Evolutionary conservation across 2,888 invertebrate genomes (phyloP).

Genomic region (Patella pellucida): DNA sequence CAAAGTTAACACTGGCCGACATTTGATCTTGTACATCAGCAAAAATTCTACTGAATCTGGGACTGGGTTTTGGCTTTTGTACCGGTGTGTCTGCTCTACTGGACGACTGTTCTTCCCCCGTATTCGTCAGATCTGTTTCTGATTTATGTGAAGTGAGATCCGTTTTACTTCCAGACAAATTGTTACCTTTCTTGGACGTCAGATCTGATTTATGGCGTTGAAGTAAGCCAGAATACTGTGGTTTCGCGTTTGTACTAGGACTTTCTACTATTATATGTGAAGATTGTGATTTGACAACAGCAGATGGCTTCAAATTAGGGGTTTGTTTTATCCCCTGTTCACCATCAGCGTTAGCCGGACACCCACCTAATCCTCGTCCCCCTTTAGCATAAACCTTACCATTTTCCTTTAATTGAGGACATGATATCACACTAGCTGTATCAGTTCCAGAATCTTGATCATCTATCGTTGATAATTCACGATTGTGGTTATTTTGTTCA

Average conservation of each 20-base stretch:
- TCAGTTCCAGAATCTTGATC: slow-evolving; percentile 64
- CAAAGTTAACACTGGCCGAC: slow-evolving; percentile 28
- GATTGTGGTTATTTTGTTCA: slow-evolving; percentile 60
- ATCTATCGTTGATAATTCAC: slow-evolving; percentile 51
- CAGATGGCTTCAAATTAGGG: slow-evolving; percentile 64
- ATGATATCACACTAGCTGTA: slow-evolving; percentile 59
- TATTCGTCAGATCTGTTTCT: slow-evolving; percentile 25
- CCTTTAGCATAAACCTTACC: neutral
- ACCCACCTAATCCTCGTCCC: neutral
- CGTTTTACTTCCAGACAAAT: slow-evolving; percentile 29
- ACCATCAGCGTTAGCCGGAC: neutral
- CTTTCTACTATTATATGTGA: slow-evolving; percentile 58
- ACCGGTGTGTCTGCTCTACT: slow-evolving; percentile 15
- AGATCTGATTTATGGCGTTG: slow-evolving; percentile 67
- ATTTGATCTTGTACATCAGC: slow-evolving; percentile 46
- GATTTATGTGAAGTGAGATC: slow-evolving; percentile 31
- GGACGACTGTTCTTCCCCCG: slow-evolving; percentile 9
- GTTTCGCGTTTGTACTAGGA: slow-evolving; percentile 38
- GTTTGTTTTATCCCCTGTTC: slow-evolving; percentile 58
- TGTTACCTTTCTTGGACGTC: slow-evolving; percentile 50
- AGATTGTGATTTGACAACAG: slow-evolving; percentile 67
- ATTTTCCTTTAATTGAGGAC: slow-evolving; percentile 42
- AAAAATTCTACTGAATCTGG: slow-evolving; percentile 59
- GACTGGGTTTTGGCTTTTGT: slow-evolving; percentile 60
- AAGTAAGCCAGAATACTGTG: slow-evolving; percentile 56